Percentiles rank a stretch among this genome's conserved stretches.
Conservation (phyloP, 1,140 invertebrate genomes). For the Euura lappo region DNA sequence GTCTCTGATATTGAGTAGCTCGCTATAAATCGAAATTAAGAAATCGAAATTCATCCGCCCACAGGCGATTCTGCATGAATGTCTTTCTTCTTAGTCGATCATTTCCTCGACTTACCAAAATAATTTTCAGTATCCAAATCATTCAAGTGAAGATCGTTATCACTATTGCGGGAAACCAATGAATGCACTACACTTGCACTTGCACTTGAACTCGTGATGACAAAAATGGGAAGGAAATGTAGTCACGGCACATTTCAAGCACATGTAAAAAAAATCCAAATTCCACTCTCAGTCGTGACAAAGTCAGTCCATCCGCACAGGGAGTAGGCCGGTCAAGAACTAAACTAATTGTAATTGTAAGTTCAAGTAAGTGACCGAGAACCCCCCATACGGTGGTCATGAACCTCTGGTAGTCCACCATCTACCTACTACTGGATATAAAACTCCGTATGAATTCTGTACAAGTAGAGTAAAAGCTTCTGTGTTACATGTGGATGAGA, state of each 20-base stretch:
- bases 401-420: no score
- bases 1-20: not conserved
- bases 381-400: no score
- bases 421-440: no score
- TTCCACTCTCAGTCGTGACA: not conserved
- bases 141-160: conserved; percentile 33
- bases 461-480: no score
- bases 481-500: not conserved
- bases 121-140: conserved; percentile 57
- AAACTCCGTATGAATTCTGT: no score
- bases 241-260: no score
- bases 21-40: not conserved
- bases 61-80: not conserved
- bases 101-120: conserved; percentile 46
- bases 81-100: not conserved
- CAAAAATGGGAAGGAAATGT: no score
- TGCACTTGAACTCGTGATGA: no score
- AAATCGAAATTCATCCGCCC: not conserved
- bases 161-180: no score
- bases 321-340: not conserved
- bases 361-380: no score
- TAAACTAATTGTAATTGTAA: not conserved
- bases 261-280: no score
- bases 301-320: not conserved
- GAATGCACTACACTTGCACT: no score